A percentile compares a stretch with the other conserved stretches of the same genome.
Evolutionary conservation across 2,888 invertebrate species (phyloP).

Genomic region (Pachydiplax longipennis): DNA sequence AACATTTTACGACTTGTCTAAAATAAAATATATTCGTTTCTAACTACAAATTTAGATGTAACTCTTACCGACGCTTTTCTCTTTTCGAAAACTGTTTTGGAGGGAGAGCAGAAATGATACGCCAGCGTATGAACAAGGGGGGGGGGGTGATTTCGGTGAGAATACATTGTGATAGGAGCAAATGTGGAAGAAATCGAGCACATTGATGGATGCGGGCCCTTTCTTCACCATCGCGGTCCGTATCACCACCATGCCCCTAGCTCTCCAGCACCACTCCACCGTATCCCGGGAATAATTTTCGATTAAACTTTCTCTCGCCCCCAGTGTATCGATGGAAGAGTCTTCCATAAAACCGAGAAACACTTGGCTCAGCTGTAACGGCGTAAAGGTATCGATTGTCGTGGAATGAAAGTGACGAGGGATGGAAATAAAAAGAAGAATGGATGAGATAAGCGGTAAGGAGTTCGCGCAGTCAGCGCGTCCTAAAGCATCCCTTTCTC

Average conservation of each 20-base stretch:
- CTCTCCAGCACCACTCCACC: not conserved
- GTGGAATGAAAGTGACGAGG: not conserved
- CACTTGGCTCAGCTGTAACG: not conserved
- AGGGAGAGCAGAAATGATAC: too few relatives aligned
- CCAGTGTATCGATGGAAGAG: not conserved
- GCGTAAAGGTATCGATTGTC: not conserved
- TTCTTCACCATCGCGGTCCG: not conserved
- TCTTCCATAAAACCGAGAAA: not conserved
- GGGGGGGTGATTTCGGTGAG: too few relatives aligned
- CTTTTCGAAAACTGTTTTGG: too few relatives aligned
- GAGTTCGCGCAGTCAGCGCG: not conserved
- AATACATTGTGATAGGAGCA: too few relatives aligned
- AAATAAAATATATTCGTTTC: too few relatives aligned
- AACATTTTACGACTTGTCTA: too few relatives aligned
- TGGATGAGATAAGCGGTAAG: not conserved
- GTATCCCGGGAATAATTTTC: not conserved
- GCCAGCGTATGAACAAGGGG: too few relatives aligned
- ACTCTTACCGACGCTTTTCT: too few relatives aligned
- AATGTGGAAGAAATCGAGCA: too few relatives aligned
- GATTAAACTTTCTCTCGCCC: not conserved
- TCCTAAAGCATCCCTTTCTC: not conserved
- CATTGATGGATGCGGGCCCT: not conserved
- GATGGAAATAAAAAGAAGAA: not conserved
- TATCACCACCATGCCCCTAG: not conserved
- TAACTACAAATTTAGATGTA: too few relatives aligned